Percentiles rank a stretch among this genome's conserved stretches.
phyloP scores from a whole-genome alignment of 2,797 vertebrate genomes.

The Meda fulgida region DNA sequence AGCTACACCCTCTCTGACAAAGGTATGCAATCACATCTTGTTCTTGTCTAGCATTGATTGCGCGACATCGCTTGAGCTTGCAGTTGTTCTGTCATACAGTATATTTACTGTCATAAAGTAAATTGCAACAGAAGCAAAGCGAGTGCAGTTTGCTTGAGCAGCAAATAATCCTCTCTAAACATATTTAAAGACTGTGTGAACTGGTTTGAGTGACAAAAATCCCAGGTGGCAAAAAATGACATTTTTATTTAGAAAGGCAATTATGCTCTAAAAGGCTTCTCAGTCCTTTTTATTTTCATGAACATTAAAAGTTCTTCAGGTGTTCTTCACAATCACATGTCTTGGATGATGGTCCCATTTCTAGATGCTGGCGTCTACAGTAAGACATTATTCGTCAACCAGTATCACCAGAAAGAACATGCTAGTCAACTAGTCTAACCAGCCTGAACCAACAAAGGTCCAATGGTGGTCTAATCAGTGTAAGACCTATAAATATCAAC shows the following conservation, averaged over 20 bases:
- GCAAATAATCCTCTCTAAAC: conserved; percentile 4
- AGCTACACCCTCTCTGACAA: conserved; percentile 43
- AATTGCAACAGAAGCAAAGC: conserved; percentile 28
- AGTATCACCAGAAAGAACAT: neutral
- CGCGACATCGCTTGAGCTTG: conserved; percentile 24
- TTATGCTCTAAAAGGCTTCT: neutral
- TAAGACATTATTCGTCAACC: neutral
- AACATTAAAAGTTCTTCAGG: neutral
- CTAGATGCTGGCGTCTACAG: neutral
- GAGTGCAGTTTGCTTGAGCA: conserved; percentile 19
- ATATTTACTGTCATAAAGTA: conserved; percentile 28
- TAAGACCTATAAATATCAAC: too few species aligned
- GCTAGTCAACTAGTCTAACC: neutral
- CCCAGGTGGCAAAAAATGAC: neutral
- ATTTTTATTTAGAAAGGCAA: neutral
- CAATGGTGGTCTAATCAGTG: neutral
- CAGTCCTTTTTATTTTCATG: neutral
- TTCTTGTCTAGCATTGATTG: conserved; percentile 53
- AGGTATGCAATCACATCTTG: conserved; percentile 45
- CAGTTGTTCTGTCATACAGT: conserved; percentile 43
- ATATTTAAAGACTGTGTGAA: neutral
- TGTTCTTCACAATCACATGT: neutral
- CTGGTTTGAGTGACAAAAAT: conserved; percentile 10
- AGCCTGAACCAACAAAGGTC: neutral
- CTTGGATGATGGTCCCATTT: neutral